A percentile compares a stretch with the other conserved stretches of the same genome.
These are phyloP conservation scores for Scrobipalpa atriplicella DNA, from an alignment of 2,888 invertebrate species.

Conservation along the genomic window DNA sequence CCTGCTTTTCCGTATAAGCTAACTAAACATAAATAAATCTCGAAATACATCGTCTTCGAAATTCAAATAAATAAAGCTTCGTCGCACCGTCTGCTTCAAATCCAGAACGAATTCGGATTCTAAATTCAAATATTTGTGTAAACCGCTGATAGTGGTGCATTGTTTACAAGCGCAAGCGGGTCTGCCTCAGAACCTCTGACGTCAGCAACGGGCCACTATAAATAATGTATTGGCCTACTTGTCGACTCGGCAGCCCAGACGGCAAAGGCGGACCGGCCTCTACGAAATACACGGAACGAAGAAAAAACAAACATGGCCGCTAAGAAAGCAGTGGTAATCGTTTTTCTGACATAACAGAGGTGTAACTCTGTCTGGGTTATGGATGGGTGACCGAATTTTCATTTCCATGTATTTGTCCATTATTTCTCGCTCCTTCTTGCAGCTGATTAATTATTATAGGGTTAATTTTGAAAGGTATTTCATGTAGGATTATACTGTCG, in stretches of 20 bases:
- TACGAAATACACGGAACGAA: slow-evolving; percentile 13
- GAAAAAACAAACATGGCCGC: not conserved
- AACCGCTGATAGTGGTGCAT: slow-evolving; percentile 11
- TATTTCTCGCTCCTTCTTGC: too few species aligned
- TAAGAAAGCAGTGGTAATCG: not conserved
- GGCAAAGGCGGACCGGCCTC: not conserved
- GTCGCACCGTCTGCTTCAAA: not conserved
- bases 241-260: slow-evolving; percentile 26
- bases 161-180: slow-evolving; percentile 19
- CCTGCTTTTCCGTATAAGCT: not conserved
- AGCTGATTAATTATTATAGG: too few species aligned
- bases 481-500: too few species aligned
- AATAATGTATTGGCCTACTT: slow-evolving; percentile 77
- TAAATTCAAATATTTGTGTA: slow-evolving; percentile 17
- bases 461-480: too few species aligned
- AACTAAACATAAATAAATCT: not conserved
- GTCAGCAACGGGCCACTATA: slow-evolving; percentile 52
- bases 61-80: not conserved
- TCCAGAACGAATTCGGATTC: not conserved
- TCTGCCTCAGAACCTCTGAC: slow-evolving; percentile 13
- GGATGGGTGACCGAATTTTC: not conserved
- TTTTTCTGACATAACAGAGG: not conserved
- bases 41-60: slow-evolving; percentile 7
- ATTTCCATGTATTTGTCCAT: too few species aligned
- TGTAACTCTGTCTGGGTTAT: slow-evolving; percentile 7